Conservation (phyloP, 2,797 vertebrate species). For the Molossus molossus region DNA sequence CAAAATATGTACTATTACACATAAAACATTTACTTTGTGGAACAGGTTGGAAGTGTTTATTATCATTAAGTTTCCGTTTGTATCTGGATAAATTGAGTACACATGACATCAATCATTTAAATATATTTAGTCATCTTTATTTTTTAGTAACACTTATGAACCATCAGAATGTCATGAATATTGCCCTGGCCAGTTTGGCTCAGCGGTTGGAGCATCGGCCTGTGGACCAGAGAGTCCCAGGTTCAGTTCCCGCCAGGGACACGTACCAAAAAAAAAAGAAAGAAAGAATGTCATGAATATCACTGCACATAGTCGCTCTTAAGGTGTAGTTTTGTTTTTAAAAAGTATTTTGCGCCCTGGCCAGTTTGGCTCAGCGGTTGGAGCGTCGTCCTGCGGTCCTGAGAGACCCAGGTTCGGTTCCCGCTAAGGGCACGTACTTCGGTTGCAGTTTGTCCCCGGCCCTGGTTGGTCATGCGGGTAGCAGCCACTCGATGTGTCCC, state of each 20-base stretch:
- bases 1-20: not conserved
- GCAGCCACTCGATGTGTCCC: too few species aligned
- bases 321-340: not conserved
- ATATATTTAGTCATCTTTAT: not conserved
- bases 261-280: too few species aligned
- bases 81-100: not conserved
- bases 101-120: not conserved
- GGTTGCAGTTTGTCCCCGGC: too few species aligned
- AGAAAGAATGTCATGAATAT: not conserved
- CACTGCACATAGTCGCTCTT: not conserved
- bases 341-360: not conserved
- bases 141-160: not conserved
- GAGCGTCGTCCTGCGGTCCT: too few species aligned
- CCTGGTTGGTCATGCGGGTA: too few species aligned
- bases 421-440: too few species aligned
- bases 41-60: not conserved
- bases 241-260: too few species aligned
- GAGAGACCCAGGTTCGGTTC: too few species aligned
- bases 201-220: too few species aligned
- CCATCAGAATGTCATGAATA: not conserved
- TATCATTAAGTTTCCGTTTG: not conserved
- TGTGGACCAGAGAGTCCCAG: too few species aligned
- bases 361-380: too few species aligned
- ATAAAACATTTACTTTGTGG: not conserved
- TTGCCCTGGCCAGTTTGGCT: too few species aligned